phyloP scores from a whole-genome alignment of 2,888 invertebrate species.

The Nephrocerus scutellatus region DNA sequence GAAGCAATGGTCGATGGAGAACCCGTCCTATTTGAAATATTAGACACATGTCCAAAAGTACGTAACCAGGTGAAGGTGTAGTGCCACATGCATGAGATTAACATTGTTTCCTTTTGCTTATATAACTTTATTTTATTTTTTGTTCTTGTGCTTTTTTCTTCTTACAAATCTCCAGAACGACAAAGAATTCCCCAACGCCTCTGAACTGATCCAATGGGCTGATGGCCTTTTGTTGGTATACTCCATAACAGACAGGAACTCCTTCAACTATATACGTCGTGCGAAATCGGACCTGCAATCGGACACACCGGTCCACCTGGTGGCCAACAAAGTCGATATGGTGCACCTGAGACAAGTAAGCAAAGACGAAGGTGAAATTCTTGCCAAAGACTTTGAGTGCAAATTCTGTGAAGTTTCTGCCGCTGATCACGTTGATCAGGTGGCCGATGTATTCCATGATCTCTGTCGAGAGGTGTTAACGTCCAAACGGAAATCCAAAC shows the following conservation, averaged over 20 bases:
- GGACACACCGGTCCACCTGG: constrained; percentile 74
- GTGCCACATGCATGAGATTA: neutral
- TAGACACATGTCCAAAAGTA: constrained; percentile 72
- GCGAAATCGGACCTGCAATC: constrained; percentile 63
- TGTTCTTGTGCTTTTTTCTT: neutral
- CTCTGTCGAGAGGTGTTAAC: constrained; percentile 75
- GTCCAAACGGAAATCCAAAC: constrained; percentile 74
- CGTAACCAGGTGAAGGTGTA: constrained; percentile 9
- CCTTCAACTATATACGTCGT: constrained; percentile 74
- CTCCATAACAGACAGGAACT: constrained; percentile 79
- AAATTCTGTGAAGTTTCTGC: constrained; percentile 83
- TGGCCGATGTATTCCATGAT: constrained; percentile 78
- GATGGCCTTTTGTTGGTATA: constrained; percentile 84
- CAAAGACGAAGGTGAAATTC: constrained; percentile 78
- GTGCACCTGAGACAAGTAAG: constrained; percentile 83
- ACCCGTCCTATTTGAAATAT: constrained; percentile 81
- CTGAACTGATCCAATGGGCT: constrained; percentile 78
- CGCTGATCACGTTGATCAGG: constrained; percentile 78
- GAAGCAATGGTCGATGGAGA: constrained; percentile 84
- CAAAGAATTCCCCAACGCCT: constrained; percentile 62
- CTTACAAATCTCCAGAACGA: constrained; percentile 51
- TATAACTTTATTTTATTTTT: constrained; percentile 1
- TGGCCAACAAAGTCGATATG: constrained; percentile 87
- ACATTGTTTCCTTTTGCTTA: constrained; percentile 3
- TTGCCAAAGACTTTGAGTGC: constrained; percentile 83